Percentiles rank a stretch among this genome's conserved stretches.
These are phyloP conservation scores for Diachasmimorpha longicaudata DNA, from an alignment of 1,140 invertebrate genomes.

Conservation along the genomic window DNA sequence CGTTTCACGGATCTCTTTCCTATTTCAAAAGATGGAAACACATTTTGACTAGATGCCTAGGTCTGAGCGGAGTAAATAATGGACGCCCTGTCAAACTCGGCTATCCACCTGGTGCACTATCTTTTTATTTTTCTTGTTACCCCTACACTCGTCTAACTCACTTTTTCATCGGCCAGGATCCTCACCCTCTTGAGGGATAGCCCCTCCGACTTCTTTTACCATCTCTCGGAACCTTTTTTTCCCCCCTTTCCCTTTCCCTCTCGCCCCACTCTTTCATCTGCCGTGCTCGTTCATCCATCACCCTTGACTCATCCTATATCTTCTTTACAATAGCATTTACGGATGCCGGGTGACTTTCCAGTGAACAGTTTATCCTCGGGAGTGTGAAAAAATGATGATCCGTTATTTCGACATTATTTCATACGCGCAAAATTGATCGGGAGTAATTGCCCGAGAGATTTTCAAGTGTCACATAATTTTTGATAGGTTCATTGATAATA, in stretches of 20 bases:
- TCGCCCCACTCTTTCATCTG: constrained; percentile 8
- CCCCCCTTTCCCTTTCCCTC: too few relatives aligned
- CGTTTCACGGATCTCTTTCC: constrained; percentile 31
- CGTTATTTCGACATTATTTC: background rate
- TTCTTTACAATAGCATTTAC: background rate
- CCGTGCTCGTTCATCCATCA: constrained; percentile 14
- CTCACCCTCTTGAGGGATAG: background rate
- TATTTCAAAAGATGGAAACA: constrained; percentile 38
- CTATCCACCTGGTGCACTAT: constrained; percentile 1
- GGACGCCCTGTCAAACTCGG: constrained; percentile 27
- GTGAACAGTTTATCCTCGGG: constrained; percentile 17
- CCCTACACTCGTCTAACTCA: background rate
- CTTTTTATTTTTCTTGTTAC: background rate
- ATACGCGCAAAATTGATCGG: too few relatives aligned
- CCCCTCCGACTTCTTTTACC: background rate
- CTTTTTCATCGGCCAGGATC: background rate
- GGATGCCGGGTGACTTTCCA: constrained; percentile 9
- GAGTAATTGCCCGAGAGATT: too few relatives aligned
- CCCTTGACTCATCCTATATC: background rate
- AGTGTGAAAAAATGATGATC: background rate
- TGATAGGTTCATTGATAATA: too few relatives aligned
- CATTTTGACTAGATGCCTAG: constrained; percentile 28
- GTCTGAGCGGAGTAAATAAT: constrained; percentile 36
- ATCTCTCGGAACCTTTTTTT: background rate
- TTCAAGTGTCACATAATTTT: too few relatives aligned